These are phyloP conservation scores for Troides aeacus DNA, from an alignment of 2,888 invertebrate species.

Conservation along the genomic window DNA sequence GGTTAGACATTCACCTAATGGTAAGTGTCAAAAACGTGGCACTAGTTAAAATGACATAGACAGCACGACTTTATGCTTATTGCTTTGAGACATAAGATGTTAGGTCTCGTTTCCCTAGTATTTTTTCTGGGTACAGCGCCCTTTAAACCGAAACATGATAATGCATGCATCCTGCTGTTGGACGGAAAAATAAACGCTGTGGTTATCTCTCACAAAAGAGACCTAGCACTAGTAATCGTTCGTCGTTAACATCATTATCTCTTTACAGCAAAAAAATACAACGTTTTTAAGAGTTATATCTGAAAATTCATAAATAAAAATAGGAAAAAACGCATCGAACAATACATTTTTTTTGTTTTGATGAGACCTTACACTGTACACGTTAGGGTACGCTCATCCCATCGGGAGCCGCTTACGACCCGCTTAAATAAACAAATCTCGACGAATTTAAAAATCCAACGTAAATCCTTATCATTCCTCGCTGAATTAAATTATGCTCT, in stretches of 20 bases:
- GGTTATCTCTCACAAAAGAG: too few species aligned
- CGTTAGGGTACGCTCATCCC: conserved; percentile 30
- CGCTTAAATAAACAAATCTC: conserved; percentile 53
- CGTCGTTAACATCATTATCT: neutral
- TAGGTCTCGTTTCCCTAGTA: too few species aligned
- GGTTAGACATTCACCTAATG: too few species aligned
- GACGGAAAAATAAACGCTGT: too few species aligned
- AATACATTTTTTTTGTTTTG: conserved; percentile 6
- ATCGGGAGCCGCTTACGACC: conserved; percentile 43
- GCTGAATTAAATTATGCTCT: conserved; percentile 50
- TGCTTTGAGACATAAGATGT: too few species aligned
- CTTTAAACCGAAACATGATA: too few species aligned
- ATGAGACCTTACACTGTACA: conserved; percentile 24
- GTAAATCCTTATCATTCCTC: conserved; percentile 48
- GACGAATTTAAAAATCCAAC: conserved; percentile 47
- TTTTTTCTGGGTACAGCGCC: too few species aligned
- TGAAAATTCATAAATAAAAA: neutral
- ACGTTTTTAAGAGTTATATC: neutral
- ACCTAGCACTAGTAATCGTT: neutral
- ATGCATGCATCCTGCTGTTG: too few species aligned
- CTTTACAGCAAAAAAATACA: too few species aligned
- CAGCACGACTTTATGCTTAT: too few species aligned
- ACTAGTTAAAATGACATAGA: too few species aligned
- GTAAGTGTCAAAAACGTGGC: too few species aligned
- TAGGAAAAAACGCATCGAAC: neutral